Evolutionary conservation across 2,113 vertebrate genomes (phyloP), one percentile per base, ranked within the genome.

Genomic region (Crotalus helleri): DNA sequence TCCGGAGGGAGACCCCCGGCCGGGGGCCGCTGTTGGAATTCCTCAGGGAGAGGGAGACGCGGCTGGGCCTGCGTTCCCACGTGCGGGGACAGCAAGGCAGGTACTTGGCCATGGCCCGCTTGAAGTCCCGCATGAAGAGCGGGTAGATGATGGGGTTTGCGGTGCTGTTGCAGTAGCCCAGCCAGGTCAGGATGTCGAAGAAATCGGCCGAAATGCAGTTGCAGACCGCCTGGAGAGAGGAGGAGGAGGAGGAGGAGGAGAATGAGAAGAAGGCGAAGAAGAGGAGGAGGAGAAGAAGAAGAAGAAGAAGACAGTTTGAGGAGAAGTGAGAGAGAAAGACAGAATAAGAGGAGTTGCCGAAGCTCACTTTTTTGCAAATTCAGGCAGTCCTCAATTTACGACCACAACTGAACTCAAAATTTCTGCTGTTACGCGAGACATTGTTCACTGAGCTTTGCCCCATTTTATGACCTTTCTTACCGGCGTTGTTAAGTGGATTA

Each of bases 141-240:
- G 99, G 99, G 96, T 99, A 99, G 97, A 99, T 99, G 97, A 99
- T 99, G 95, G 99, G 99, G 97, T 99, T 99, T 98, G 99, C 98
- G 61, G 99, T 99, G 98, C 99, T 99, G 98, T 99, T 99, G 96
- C 98, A 99, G 97, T 99, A 99, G 4, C 99, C 99, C 51, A 99
- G 97, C 99, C 99, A 99, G 1, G 99, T 99, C 89, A 99, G 98
- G 94, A 98, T 97, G 0, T 99, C 99, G 0, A 99, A 99, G 95
- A 99, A 98, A 2, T 97, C 97, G 0, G 96, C 96, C 0, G 99
- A 98, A 81, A 99, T 89, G 0, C 99, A 99, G 97, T 98, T 97
- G 0, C 99, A 99, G 85, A 99, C 98, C 0, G 99, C 99, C 99
- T 98, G 98, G 93, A 17, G 85, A 51, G 46, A 51, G 74, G 74